Evolutionary conservation across 2,797 vertebrate species (phyloP).

Genomic region (Clarias platycephalus): DNA sequence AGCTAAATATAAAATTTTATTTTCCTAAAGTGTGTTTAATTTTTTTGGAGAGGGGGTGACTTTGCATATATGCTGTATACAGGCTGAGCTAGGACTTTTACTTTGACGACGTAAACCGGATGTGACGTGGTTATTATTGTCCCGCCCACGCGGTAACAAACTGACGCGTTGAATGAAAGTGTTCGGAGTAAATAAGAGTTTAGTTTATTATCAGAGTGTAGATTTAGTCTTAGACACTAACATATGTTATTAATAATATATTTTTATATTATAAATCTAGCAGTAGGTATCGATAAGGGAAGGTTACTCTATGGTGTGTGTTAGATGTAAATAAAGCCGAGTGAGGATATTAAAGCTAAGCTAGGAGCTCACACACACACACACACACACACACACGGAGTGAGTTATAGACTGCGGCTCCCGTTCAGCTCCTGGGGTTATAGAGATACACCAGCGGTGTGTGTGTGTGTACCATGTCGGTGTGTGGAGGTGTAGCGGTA

Average conservation of each 20-base stretch:
- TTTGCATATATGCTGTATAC: too few relatives aligned
- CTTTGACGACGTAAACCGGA: conserved; percentile 4
- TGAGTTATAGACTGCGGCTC: too few relatives aligned
- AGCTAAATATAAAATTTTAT: too few relatives aligned
- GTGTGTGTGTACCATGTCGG: not conserved
- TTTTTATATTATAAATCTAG: too few relatives aligned
- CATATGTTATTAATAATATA: too few relatives aligned
- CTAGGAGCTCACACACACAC: not conserved
- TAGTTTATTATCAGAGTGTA: not conserved
- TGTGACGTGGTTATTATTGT: conserved; percentile 28
- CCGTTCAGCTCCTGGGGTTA: too few relatives aligned
- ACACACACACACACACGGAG: too few relatives aligned
- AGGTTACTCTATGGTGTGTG: too few relatives aligned
- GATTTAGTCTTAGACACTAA: not conserved
- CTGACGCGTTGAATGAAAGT: conserved; percentile 41
- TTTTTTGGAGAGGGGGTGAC: too few relatives aligned
- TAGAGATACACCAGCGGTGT: too few relatives aligned
- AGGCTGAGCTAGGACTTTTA: conserved; percentile 9
- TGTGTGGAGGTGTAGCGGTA: not conserved
- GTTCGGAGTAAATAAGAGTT: conserved; percentile 52
- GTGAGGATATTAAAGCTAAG: not conserved
- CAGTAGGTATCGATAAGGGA: not conserved
- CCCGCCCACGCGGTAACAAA: not conserved
- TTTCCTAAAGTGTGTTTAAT: too few relatives aligned
- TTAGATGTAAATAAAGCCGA: not conserved